These are phyloP conservation scores for Limnephilus marmoratus DNA, from an alignment of 2,888 invertebrate species.

Conservation along the genomic window DNA sequence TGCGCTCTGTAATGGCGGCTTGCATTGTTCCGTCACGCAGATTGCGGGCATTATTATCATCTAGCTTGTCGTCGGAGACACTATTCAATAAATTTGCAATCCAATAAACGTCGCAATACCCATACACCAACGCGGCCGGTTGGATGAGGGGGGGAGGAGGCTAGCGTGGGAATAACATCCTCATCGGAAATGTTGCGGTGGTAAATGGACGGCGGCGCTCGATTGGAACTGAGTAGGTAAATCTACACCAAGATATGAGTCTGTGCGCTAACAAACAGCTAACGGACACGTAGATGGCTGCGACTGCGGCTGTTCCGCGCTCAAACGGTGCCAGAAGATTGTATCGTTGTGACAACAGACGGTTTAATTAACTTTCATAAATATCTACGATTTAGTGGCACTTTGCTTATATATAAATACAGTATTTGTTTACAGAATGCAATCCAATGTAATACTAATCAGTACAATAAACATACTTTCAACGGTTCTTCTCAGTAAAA, in stretches of 20 bases:
- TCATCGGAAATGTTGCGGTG: constrained; percentile 47
- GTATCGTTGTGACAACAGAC: constrained; percentile 6
- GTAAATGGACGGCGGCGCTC: constrained; percentile 25
- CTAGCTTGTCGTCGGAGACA: constrained; percentile 44
- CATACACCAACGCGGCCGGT: background rate
- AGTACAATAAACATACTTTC: background rate
- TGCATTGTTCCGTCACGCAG: constrained; percentile 42
- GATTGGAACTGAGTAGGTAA: constrained; percentile 36
- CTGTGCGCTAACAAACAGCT: background rate
- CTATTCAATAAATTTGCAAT: constrained; percentile 49
- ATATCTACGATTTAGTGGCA: background rate
- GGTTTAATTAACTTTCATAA: constrained; percentile 31
- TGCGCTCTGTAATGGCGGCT: constrained; percentile 43
- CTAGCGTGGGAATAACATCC: constrained; percentile 39
- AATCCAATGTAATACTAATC: background rate
- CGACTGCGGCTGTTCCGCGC: background rate
- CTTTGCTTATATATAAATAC: background rate
- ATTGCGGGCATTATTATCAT: constrained; percentile 46
- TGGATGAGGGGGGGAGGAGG: background rate
- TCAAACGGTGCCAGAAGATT: constrained; percentile 28
- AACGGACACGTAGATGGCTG: background rate
- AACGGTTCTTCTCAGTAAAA: background rate
- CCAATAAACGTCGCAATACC: constrained; percentile 43
- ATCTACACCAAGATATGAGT: constrained; percentile 27
- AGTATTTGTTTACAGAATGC: background rate